Evolutionary conservation across 2,888 invertebrate genomes (phyloP).

Genomic region (Standfussiana lucernea): DNA sequence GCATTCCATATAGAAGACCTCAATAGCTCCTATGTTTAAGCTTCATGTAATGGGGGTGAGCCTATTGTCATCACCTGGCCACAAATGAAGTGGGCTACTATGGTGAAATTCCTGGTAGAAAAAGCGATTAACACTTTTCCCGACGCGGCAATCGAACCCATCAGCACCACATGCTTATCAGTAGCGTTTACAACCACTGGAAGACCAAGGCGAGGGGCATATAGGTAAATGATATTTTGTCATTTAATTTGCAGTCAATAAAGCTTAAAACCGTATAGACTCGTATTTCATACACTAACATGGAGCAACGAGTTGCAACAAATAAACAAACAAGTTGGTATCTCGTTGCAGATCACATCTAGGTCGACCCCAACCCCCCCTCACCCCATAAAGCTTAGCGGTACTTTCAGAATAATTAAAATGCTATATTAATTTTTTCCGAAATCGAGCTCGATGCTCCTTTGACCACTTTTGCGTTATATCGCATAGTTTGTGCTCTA

Average conservation of each 20-base stretch:
- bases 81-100: not conserved
- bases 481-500: slow-evolving; percentile 4
- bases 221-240: no score
- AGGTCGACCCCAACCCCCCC: not conserved
- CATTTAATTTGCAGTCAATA: not conserved
- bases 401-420: slow-evolving; percentile 35
- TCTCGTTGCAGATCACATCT: slow-evolving; percentile 1
- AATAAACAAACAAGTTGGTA: not conserved
- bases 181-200: not conserved
- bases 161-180: not conserved
- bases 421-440: slow-evolving; percentile 30
- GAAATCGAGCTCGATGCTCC: slow-evolving; percentile 21
- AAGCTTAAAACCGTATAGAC: not conserved
- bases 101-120: not conserved
- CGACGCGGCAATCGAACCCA: not conserved
- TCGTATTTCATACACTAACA: not conserved
- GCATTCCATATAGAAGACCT: not conserved
- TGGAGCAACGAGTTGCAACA: not conserved
- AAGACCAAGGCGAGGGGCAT: not conserved
- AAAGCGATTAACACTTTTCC: not conserved
- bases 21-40: not conserved
- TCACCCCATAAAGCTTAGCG: slow-evolving; percentile 3
- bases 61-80: not conserved
- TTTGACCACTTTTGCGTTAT: slow-evolving; percentile 18
- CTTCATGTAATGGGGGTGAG: not conserved